A percentile compares a stretch with the other conserved stretches of the same genome.
phyloP scores from a whole-genome alignment of 64 coral and sea anemone genomes.

The Porites lutea region DNA sequence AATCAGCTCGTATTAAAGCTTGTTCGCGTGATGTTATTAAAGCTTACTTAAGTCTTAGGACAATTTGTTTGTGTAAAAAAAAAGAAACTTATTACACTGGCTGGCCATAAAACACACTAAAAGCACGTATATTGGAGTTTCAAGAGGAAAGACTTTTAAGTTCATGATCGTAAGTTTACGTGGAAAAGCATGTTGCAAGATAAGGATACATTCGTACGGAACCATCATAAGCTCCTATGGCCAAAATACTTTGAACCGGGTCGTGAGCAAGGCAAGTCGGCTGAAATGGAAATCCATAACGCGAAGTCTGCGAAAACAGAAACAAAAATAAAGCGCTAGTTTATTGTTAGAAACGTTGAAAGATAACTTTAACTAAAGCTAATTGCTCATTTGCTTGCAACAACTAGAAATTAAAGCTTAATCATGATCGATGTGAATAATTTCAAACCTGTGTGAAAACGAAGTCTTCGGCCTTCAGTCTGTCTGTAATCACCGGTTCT shows the following conservation, averaged over 20 bases:
- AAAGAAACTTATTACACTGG: neutral
- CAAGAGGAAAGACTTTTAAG: neutral
- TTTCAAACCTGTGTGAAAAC: slow-evolving; percentile 85
- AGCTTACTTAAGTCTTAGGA: neutral
- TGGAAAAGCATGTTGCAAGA: neutral
- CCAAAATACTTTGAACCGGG: slow-evolving; percentile 89
- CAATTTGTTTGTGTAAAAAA: neutral
- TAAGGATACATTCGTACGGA: slow-evolving; percentile 96
- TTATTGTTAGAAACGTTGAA: neutral
- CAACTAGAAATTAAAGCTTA: neutral
- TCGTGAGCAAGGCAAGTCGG: slow-evolving; percentile 95
- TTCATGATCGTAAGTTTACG: neutral
- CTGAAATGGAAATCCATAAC: slow-evolving; percentile 96
- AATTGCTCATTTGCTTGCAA: slow-evolving; percentile 15
- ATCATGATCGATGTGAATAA: neutral
- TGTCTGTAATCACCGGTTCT: slow-evolving; percentile 78
- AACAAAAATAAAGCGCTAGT: slow-evolving; percentile 1
- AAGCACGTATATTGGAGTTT: neutral
- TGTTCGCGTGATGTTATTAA: no score
- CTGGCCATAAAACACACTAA: neutral
- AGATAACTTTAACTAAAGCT: neutral
- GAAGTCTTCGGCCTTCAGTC: slow-evolving; percentile 87
- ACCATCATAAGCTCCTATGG: slow-evolving; percentile 82
- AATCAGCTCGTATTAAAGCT: neutral
- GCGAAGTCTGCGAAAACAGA: slow-evolving; percentile 74